Evolutionary conservation across 2,113 vertebrate genomes (phyloP).

Genomic region (Sorex fumeus): DNA sequence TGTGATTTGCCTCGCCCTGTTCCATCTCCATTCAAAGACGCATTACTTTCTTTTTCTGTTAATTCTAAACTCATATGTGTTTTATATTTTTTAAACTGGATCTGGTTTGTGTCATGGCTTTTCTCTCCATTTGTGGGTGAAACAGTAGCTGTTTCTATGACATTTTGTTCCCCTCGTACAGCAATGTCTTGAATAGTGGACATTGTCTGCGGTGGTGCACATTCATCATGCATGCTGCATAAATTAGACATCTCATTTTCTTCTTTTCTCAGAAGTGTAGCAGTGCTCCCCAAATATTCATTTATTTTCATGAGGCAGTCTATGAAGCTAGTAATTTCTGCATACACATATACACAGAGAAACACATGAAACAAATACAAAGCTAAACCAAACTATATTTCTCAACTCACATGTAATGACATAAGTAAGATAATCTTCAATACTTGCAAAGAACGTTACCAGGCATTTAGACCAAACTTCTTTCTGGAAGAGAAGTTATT

Average conservation of each 20-base stretch:
- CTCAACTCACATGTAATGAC: background rate
- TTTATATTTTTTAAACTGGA: slow-evolving; percentile 63
- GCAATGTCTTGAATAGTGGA: slow-evolving; percentile 66
- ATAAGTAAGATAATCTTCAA: background rate
- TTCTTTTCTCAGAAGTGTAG: slow-evolving; percentile 80
- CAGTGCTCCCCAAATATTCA: slow-evolving; percentile 78
- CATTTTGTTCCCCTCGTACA: slow-evolving; percentile 61
- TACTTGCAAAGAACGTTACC: background rate
- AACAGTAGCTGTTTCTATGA: slow-evolving; percentile 66
- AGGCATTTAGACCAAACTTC: background rate
- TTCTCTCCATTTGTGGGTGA: slow-evolving; percentile 43
- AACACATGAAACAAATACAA: slow-evolving; percentile 48
- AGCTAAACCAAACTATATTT: slow-evolving; percentile 56
- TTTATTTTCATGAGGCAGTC: slow-evolving; percentile 83
- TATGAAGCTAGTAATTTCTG: slow-evolving; percentile 79
- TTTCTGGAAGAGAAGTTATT: slow-evolving; percentile 29
- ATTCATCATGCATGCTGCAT: slow-evolving; percentile 61
- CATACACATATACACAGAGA: slow-evolving; percentile 34
- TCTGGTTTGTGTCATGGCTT: slow-evolving; percentile 70
- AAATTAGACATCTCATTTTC: slow-evolving; percentile 79
- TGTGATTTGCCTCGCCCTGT: slow-evolving; percentile 30
- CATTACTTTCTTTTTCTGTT: slow-evolving; percentile 12
- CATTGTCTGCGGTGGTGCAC: slow-evolving; percentile 53
- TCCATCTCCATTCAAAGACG: slow-evolving; percentile 57
- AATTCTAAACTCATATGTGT: slow-evolving; percentile 58